These are phyloP conservation scores for Platycnemis pennipes DNA, from an alignment of 2,888 invertebrate species.

Conservation along the genomic window DNA sequence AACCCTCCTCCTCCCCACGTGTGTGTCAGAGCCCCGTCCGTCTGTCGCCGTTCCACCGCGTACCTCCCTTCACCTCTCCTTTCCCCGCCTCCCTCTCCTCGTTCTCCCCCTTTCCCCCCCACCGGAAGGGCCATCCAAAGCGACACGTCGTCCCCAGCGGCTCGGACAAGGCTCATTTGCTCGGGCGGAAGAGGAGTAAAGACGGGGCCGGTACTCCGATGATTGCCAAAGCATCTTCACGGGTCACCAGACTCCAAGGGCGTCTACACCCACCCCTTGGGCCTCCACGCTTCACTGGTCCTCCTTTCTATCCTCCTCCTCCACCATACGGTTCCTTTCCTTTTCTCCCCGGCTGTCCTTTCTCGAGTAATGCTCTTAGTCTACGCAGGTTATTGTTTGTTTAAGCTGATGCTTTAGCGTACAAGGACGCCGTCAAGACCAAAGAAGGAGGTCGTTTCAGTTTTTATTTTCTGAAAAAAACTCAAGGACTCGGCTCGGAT, in stretches of 20 bases:
- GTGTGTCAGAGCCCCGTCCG: not conserved
- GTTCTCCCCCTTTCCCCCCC: not conserved
- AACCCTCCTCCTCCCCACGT: not conserved
- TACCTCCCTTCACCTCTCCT: not conserved
- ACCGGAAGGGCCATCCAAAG: slow-evolving; percentile 12
- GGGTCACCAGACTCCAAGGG: slow-evolving; percentile 7
- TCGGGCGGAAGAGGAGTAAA: not conserved
- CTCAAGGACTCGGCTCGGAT: too few species aligned
- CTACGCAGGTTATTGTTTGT: not conserved
- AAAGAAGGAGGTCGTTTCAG: not conserved
- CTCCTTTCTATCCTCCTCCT: not conserved
- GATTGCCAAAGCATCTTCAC: slow-evolving; percentile 31
- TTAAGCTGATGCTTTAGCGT: not conserved
- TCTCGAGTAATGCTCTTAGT: not conserved
- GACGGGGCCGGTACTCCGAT: not conserved
- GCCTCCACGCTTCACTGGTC: not conserved
- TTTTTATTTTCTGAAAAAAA: not conserved
- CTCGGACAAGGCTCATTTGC: not conserved
- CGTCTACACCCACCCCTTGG: not conserved
- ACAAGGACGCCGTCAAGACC: not conserved
- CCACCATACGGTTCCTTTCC: not conserved
- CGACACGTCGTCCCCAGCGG: not conserved
- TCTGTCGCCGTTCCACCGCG: not conserved
- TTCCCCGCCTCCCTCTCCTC: not conserved
- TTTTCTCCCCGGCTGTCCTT: not conserved